Conservation (phyloP, 2,113 vertebrate species). For the Micromys minutus region DNA sequence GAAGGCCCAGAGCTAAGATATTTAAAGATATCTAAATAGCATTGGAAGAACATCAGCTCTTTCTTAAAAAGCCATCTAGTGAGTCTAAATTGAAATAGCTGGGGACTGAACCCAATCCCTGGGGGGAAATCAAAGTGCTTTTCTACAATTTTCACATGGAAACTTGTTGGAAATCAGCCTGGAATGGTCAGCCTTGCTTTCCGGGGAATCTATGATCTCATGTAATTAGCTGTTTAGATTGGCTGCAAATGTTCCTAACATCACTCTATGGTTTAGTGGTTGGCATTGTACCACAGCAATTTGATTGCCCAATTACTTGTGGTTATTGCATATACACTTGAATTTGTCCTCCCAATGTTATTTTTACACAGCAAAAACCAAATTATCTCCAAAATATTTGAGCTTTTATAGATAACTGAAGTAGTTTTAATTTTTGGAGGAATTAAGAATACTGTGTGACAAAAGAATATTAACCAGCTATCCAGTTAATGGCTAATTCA, state of each 20-base stretch:
- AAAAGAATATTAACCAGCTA: not conserved
- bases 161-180: constrained; percentile 43
- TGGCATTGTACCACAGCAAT: constrained; percentile 28
- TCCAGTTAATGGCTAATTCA: not conserved
- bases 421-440: constrained; percentile 27
- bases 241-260: constrained; percentile 29
- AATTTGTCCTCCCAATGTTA: constrained; percentile 36
- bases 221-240: constrained; percentile 69
- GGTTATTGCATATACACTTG: not conserved
- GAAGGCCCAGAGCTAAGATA: not conserved
- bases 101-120: not conserved
- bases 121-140: not conserved
- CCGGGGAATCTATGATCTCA: constrained; percentile 60
- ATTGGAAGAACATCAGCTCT: not conserved
- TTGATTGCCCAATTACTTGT: constrained; percentile 30
- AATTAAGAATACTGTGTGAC: constrained; percentile 1
- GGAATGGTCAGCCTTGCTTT: constrained; percentile 52
- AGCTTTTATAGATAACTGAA: not conserved
- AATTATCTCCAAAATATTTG: constrained; percentile 18
- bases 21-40: not conserved
- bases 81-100: not conserved
- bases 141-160: constrained; percentile 28
- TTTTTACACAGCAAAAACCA: constrained; percentile 46
- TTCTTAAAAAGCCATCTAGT: not conserved
- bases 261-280: constrained; percentile 55